phyloP scores from a whole-genome alignment of 2,797 vertebrate species.

The Odontamblyopus rebecca region DNA sequence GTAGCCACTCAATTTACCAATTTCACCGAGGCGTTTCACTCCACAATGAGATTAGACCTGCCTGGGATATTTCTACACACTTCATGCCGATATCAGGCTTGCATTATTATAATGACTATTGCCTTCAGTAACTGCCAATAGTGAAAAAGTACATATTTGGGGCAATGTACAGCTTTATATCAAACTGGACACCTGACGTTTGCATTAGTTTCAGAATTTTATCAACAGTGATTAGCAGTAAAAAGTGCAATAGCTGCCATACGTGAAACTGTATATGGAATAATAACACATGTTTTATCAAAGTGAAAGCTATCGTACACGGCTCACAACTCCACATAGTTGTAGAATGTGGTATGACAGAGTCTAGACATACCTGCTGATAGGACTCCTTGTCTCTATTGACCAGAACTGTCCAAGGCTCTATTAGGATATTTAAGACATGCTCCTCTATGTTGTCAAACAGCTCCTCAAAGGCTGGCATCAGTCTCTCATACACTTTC shows the following conservation, averaged over 20 bases:
- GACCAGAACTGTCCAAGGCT: slow-evolving; percentile 84
- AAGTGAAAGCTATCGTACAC: not conserved
- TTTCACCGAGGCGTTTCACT: slow-evolving; percentile 12
- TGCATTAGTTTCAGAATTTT: not conserved
- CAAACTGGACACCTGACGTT: not conserved
- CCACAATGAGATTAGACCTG: slow-evolving; percentile 7
- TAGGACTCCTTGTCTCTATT: slow-evolving; percentile 72
- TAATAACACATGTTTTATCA: not conserved
- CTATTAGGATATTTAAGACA: slow-evolving; percentile 79
- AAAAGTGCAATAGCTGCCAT: too few species aligned
- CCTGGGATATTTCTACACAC: slow-evolving; percentile 16
- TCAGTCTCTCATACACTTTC: slow-evolving; percentile 78
- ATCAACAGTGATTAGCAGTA: too few species aligned
- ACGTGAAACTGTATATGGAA: too few species aligned
- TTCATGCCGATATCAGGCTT: slow-evolving; percentile 6
- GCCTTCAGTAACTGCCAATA: slow-evolving; percentile 2
- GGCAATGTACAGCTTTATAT: not conserved
- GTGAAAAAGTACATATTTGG: not conserved
- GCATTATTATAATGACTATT: slow-evolving; percentile 3
- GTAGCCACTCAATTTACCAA: slow-evolving; percentile 3
- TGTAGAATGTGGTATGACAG: not conserved
- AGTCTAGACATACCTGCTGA: slow-evolving; percentile 70
- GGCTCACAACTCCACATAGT: not conserved
- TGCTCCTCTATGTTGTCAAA: slow-evolving; percentile 88
- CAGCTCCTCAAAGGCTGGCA: slow-evolving; percentile 89